These are phyloP conservation scores for Agrochola macilenta DNA, from an alignment of 2,888 invertebrate species.

Conservation along the genomic window DNA sequence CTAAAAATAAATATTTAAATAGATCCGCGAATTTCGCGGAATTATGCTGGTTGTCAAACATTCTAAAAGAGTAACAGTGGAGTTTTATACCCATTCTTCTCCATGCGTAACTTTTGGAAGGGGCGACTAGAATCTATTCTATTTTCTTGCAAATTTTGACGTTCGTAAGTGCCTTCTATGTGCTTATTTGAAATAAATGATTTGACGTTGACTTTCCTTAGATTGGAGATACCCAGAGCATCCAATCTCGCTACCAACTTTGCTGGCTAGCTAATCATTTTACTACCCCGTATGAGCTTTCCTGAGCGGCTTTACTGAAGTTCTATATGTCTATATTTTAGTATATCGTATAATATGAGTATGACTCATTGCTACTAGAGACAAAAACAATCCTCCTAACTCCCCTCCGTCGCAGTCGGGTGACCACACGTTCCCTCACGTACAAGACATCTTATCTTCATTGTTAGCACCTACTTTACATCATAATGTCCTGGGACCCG, in stretches of 20 bases:
- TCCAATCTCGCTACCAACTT: not conserved
- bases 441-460: constrained; percentile 64
- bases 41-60: too few relatives aligned
- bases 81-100: too few relatives aligned
- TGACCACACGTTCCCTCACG: constrained; percentile 79
- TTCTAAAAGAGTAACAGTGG: too few relatives aligned
- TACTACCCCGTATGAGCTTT: too few relatives aligned
- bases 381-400: constrained; percentile 3
- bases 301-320: not conserved
- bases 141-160: too few relatives aligned
- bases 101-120: too few relatives aligned
- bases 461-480: constrained; percentile 80
- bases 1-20: too few relatives aligned
- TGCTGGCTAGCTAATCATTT: not conserved
- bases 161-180: too few relatives aligned
- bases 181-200: too few relatives aligned
- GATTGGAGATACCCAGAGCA: not conserved
- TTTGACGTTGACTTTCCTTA: too few relatives aligned
- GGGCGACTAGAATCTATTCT: too few relatives aligned
- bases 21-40: too few relatives aligned
- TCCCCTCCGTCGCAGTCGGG: constrained; percentile 41
- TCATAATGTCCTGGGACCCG: constrained; percentile 73
- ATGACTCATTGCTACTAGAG: constrained; percentile 32
- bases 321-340: not conserved
- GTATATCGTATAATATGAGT: not conserved